Evolutionary conservation across 2,797 vertebrate species (phyloP).

Genomic region (Enteromius fasciolatus): DNA sequence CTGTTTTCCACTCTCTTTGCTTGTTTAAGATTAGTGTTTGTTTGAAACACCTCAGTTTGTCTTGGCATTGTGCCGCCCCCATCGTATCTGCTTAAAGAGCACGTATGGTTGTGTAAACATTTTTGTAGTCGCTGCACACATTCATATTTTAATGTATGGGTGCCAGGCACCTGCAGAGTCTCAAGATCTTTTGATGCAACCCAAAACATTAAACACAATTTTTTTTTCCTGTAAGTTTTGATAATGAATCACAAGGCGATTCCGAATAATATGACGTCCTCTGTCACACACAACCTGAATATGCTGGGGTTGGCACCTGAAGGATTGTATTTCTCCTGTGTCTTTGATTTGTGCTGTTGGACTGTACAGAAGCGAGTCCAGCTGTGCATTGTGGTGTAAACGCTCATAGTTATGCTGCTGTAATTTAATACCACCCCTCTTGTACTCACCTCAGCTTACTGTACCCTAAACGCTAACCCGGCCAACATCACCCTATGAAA

Average conservation of each 20-base stretch:
- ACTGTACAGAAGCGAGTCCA: background rate
- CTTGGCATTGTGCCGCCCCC: constrained; percentile 1
- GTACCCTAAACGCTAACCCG: constrained; percentile 29
- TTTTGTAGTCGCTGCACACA: background rate
- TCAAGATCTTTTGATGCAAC: background rate
- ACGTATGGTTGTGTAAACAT: background rate
- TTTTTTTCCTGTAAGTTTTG: background rate
- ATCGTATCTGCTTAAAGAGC: background rate
- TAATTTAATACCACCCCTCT: constrained; percentile 12
- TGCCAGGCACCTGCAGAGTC: background rate
- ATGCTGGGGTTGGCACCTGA: constrained; percentile 21
- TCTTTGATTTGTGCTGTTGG: constrained; percentile 7
- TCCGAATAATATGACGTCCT: background rate
- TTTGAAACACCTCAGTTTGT: constrained; percentile 12
- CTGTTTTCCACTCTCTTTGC: background rate
- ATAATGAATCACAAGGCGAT: background rate
- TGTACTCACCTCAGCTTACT: constrained; percentile 31
- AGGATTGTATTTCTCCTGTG: background rate
- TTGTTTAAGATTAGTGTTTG: background rate
- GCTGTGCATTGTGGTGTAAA: constrained; percentile 23
- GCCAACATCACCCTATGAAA: background rate
- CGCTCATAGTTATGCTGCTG: constrained; percentile 13
- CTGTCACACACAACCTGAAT: constrained; percentile 5
- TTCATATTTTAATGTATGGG: background rate
- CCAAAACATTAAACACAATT: background rate